A percentile compares a stretch with the other conserved stretches of the same genome.
Evolutionary conservation across 30 jellyfish, hydroid and myxozoan genomes (phyloP).

Genomic region (Rhopilema esculentum): DNA sequence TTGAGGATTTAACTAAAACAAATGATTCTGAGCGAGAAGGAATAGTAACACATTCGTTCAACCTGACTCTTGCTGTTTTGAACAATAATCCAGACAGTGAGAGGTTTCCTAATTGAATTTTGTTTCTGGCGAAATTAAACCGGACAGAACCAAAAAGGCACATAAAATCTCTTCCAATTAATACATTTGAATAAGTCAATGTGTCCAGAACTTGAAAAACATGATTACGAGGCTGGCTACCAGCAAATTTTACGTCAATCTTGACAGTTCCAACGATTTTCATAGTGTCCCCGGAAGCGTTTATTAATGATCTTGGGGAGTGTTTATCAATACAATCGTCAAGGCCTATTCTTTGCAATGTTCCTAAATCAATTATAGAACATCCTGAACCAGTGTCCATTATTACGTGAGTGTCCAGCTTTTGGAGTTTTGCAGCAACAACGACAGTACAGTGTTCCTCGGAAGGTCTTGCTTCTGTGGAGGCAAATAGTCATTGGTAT

Average conservation of each 20-base stretch:
- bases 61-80: constrained; percentile 25
- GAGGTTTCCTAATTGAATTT: constrained; percentile 27
- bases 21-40: constrained; percentile 45
- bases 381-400: constrained; percentile 61
- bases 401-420: constrained; percentile 40
- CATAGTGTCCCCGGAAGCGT: constrained; percentile 70
- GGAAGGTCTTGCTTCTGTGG: neutral
- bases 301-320: constrained; percentile 40
- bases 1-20: constrained; percentile 14
- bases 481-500: constrained; percentile 62
- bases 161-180: constrained; percentile 59
- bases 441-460: constrained; percentile 43
- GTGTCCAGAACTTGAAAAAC: constrained; percentile 56
- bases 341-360: constrained; percentile 30
- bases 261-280: constrained; percentile 44
- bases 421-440: constrained; percentile 52
- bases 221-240: constrained; percentile 44
- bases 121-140: constrained; percentile 22
- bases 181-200: constrained; percentile 33
- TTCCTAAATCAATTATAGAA: constrained; percentile 57
- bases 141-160: constrained; percentile 12
- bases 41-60: constrained; percentile 16
- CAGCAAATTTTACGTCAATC: constrained; percentile 17
- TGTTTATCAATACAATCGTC: constrained; percentile 34
- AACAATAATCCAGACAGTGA: constrained; percentile 48